A percentile compares a stretch with the other conserved stretches of the same genome.
Conservation (phyloP, 1,140 invertebrate species). For the Atta colombica region DNA sequence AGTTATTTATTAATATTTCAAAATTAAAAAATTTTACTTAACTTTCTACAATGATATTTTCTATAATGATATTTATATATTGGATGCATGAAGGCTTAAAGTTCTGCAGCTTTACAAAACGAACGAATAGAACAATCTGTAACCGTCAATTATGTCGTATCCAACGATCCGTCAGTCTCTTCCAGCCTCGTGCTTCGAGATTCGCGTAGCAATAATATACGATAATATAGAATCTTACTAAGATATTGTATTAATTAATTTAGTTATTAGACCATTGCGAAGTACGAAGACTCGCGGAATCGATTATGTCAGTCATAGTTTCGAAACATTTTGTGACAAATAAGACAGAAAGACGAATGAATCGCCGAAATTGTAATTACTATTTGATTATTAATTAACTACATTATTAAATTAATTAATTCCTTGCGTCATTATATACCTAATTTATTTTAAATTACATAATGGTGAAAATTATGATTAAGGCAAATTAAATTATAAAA, state of each 20-base stretch:
- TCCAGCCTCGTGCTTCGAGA: constrained; percentile 39
- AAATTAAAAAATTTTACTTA: neutral
- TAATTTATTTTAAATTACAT: constrained; percentile 16
- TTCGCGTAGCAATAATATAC: constrained; percentile 1
- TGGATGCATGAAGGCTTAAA: constrained; percentile 49
- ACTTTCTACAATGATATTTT: neutral
- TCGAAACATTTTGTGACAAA: constrained; percentile 25
- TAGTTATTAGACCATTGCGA: constrained; percentile 36
- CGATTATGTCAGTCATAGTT: constrained; percentile 14
- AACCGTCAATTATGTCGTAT: constrained; percentile 57
- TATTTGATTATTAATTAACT: constrained; percentile 3
- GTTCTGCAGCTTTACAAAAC: constrained; percentile 20
- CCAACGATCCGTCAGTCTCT: constrained; percentile 50
- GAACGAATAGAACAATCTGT: constrained; percentile 47
- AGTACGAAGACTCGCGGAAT: constrained; percentile 53
- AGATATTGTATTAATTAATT: constrained; percentile 13
- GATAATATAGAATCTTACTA: constrained; percentile 16
- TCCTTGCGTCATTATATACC: constrained; percentile 3
- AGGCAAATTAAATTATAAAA: constrained; percentile 3
- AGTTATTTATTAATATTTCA: neutral
- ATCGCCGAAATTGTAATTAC: constrained; percentile 32
- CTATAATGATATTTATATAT: neutral
- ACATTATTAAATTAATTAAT: constrained; percentile 31
- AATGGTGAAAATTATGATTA: neutral
- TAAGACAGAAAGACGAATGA: neutral